These are phyloP conservation scores for Meloe dianella DNA, from an alignment of 2,888 invertebrate genomes.

Conservation along the genomic window DNA sequence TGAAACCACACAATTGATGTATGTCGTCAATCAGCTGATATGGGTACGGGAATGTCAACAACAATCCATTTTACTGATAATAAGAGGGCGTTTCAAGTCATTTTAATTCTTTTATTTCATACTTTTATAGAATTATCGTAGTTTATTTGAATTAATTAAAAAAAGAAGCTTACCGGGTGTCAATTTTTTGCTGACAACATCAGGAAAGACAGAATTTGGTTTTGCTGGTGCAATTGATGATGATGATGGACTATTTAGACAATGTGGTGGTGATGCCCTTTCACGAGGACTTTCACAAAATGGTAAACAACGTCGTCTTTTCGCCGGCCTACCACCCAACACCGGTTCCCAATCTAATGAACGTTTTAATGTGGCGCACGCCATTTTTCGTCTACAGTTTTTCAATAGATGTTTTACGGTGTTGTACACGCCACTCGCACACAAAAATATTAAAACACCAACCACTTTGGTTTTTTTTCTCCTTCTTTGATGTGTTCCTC, in stretches of 20 bases:
- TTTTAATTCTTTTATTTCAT: background rate
- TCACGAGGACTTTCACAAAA: conserved; percentile 72
- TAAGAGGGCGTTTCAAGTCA: background rate
- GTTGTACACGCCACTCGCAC: conserved; percentile 57
- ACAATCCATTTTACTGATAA: conserved; percentile 33
- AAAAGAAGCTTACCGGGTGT: conserved; percentile 84
- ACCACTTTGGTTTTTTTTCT: conserved; percentile 50
- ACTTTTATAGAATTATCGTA: too few relatives aligned
- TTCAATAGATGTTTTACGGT: conserved; percentile 49
- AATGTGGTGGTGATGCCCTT: conserved; percentile 50
- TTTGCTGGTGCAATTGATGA: conserved; percentile 50
- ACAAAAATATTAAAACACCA: conserved; percentile 44
- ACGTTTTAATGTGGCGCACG: conserved; percentile 97
- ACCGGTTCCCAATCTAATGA: conserved; percentile 93
- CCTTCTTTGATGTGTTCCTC: conserved; percentile 24
- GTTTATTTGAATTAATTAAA: too few relatives aligned
- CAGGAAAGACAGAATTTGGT: conserved; percentile 79
- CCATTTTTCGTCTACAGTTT: conserved; percentile 73
- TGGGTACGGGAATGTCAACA: conserved; percentile 49
- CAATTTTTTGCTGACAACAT: conserved; percentile 80
- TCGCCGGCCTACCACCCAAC: conserved; percentile 84
- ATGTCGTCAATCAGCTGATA: conserved; percentile 50
- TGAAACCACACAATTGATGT: background rate
- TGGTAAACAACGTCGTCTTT: conserved; percentile 89
- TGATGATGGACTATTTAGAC: conserved; percentile 30